Evolutionary conservation across 1,140 invertebrate genomes (phyloP).

Genomic region (Drosophila hydei): DNA sequence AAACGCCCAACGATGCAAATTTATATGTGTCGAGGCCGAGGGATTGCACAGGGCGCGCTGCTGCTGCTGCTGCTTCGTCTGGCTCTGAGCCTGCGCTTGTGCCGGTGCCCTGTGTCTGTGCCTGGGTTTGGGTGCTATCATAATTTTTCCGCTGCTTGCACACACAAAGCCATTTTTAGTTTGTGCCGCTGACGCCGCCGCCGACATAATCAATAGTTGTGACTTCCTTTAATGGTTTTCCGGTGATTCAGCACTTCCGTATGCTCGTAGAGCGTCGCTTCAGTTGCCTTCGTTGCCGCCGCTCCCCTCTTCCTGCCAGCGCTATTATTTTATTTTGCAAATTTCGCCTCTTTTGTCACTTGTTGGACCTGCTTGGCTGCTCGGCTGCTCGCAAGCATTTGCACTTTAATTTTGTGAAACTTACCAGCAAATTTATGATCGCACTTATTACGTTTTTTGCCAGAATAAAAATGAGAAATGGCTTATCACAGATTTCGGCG

Average conservation of each 20-base stretch:
- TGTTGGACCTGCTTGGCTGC: constrained; percentile 51
- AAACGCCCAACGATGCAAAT: constrained; percentile 40
- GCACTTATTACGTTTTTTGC: constrained; percentile 32
- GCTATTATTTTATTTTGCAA: constrained; percentile 50
- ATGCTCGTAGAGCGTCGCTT: constrained; percentile 17
- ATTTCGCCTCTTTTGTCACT: constrained; percentile 56
- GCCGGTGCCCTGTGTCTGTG: neutral
- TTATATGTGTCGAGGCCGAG: constrained; percentile 51
- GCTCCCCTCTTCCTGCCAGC: constrained; percentile 7
- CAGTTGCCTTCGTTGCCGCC: neutral
- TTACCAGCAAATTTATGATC: constrained; percentile 36
- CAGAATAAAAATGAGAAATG: constrained; percentile 30
- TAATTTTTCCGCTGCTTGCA: constrained; percentile 67
- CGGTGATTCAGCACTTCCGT: constrained; percentile 72
- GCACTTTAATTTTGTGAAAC: constrained; percentile 50
- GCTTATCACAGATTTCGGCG: constrained; percentile 22
- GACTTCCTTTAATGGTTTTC: constrained; percentile 76
- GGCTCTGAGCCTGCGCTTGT: constrained; percentile 1
- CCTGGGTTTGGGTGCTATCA: constrained; percentile 39
- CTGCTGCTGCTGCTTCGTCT: neutral
- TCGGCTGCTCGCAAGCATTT: constrained; percentile 22
- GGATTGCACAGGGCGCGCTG: constrained; percentile 3
- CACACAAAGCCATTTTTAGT: constrained; percentile 63
- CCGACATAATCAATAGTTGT: constrained; percentile 75
- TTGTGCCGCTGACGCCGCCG: constrained; percentile 27